These are phyloP conservation scores for Sialis lutaria DNA, from an alignment of 2,888 invertebrate species.

Conservation along the genomic window DNA sequence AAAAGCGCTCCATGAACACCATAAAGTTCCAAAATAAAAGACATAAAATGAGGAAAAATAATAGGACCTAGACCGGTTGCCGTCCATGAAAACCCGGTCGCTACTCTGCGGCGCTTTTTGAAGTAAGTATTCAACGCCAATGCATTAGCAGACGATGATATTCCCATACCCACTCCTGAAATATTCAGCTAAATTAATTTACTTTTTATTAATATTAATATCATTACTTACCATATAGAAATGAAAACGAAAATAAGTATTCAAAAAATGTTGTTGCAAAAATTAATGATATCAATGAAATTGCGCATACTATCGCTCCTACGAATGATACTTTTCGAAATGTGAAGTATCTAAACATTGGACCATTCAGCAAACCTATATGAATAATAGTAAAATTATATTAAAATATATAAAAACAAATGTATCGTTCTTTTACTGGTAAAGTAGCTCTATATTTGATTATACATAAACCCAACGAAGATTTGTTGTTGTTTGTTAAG, in stretches of 20 bases:
- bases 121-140: conserved; percentile 59
- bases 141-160: conserved; percentile 49
- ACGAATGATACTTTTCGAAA: conserved; percentile 48
- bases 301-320: conserved; percentile 39
- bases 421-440: neutral
- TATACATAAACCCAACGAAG: too few relatives aligned
- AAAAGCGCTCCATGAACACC: conserved; percentile 49
- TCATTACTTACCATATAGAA: conserved; percentile 43
- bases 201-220: neutral
- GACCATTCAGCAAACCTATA: conserved; percentile 50
- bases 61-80: conserved; percentile 57
- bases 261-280: conserved; percentile 43
- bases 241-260: conserved; percentile 44
- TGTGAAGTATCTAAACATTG: conserved; percentile 45
- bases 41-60: conserved; percentile 52
- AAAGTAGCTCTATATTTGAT: neutral
- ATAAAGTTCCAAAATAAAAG: conserved; percentile 37
- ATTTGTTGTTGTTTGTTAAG: too few relatives aligned
- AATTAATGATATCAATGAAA: conserved; percentile 39
- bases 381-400: conserved; percentile 1
- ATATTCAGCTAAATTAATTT: conserved; percentile 7
- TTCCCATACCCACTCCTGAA: conserved; percentile 44
- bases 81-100: conserved; percentile 54
- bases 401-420: neutral
- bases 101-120: conserved; percentile 47